Evolutionary conservation across 2,888 invertebrate genomes (phyloP).

Genomic region (Eupeodes latifasciatus): DNA sequence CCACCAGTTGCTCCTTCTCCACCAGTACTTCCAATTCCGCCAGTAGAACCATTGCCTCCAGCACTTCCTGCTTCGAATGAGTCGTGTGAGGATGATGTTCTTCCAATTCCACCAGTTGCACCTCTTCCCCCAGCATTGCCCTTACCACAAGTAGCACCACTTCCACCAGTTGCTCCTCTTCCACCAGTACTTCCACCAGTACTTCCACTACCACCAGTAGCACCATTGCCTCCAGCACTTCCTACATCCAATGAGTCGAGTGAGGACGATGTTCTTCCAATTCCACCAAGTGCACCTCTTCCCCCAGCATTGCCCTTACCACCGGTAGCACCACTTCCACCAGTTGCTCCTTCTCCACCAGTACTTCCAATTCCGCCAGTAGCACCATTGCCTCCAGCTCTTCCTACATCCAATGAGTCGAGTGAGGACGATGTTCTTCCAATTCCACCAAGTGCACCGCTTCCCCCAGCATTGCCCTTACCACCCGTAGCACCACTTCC

Average conservation of each 20-base stretch:
- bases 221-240: neutral
- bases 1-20: neutral
- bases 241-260: too few relatives aligned
- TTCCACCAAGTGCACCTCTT: neutral
- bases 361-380: too few relatives aligned
- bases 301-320: constrained; percentile 1
- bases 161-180: neutral
- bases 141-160: neutral
- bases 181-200: neutral
- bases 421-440: neutral
- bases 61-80: neutral
- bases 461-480: neutral
- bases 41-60: neutral
- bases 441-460: neutral
- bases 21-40: neutral
- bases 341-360: neutral
- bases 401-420: neutral
- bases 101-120: neutral
- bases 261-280: too few relatives aligned
- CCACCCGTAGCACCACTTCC: neutral
- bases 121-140: neutral
- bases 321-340: neutral
- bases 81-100: neutral
- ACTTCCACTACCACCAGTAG: neutral
- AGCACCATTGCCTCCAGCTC: neutral